phyloP scores from a whole-genome alignment of 2,888 invertebrate species.

The Dasypolia templi region DNA sequence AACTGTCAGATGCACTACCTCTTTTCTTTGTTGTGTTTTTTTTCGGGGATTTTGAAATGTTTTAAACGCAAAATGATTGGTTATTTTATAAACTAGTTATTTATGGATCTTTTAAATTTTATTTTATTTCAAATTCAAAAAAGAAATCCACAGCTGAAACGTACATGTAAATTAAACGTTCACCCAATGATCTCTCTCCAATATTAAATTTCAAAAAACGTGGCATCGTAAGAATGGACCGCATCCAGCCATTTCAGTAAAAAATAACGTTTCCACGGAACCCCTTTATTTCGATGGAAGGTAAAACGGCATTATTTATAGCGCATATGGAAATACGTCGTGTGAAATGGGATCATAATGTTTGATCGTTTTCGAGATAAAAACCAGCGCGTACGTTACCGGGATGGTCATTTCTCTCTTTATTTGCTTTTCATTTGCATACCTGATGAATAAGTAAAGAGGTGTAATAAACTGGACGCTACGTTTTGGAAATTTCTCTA shows the following conservation, averaged over 20 bases:
- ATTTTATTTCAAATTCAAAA: not conserved
- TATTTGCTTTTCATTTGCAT: slow-evolving; percentile 86
- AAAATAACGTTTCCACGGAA: slow-evolving; percentile 57
- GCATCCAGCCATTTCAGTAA: slow-evolving; percentile 65
- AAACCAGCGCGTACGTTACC: slow-evolving; percentile 74
- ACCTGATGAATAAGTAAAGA: slow-evolving; percentile 79
- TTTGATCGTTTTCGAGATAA: slow-evolving; percentile 85
- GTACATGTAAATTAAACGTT: slow-evolving; percentile 1
- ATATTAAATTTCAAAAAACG: slow-evolving; percentile 8
- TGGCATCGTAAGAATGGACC: slow-evolving; percentile 42
- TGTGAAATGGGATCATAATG: slow-evolving; percentile 83
- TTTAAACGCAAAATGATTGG: not conserved
- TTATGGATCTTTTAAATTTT: too few relatives aligned
- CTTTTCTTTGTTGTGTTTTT: not conserved
- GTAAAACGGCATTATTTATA: slow-evolving; percentile 81
- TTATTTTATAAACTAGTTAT: too few relatives aligned
- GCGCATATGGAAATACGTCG: slow-evolving; percentile 81
- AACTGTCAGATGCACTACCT: not conserved
- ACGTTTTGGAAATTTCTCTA: slow-evolving; percentile 61
- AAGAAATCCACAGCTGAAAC: not conserved
- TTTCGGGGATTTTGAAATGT: not conserved
- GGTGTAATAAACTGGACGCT: slow-evolving; percentile 73
- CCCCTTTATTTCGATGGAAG: slow-evolving; percentile 76
- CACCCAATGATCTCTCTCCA: not conserved
- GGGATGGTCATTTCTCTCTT: slow-evolving; percentile 79